Evolutionary conservation across 2,113 vertebrate genomes (phyloP), one percentile per base, ranked within the genome.

Genomic region (Epinephelus moara): DNA sequence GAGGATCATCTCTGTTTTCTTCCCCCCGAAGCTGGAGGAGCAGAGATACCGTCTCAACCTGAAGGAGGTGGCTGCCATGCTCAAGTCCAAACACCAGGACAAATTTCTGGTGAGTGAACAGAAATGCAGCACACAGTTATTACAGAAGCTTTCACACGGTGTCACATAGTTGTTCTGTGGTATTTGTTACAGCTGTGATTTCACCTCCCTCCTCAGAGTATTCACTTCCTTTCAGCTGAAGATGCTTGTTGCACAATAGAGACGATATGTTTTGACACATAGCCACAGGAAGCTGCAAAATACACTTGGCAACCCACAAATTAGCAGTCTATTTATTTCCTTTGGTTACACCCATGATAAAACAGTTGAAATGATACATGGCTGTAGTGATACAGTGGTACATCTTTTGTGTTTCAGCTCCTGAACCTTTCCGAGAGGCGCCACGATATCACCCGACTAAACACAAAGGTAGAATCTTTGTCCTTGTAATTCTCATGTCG

Each of bases 1-100:
- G 90, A 94, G 97, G 68, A 98, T 98, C 92, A 96, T 98, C 88
- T 97, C 97, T 0, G 97, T 98, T 56, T 97, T 97, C 93, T 98
- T 98, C 86, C 97, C 97, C 1, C 93, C 96, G 0, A 95, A 94
- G 82, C 95, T 97, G 14, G 97, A 97, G 18, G 97, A 98, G 89
- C 96, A 97, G 94, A 86, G 96, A 19, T 97, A 97, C 84, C 95
- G 96, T 19, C 85, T 95, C 74, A 97, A 97, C 93, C 95, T 98
- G 77, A 97, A 97, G 33, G 97, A 98, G 86, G 96, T 98, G 88
- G 96, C 97, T 0, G 92, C 96, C 78, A 97, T 98, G 97, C 95
- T 98, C 56, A 97, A 96, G 79, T 97, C 96, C 93, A 98, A 98
- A 87, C 97, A 98, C 85, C 96, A 96, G 62, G 97, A 98, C 94